Percentiles rank a stretch among this genome's conserved stretches.
Evolutionary conservation across 2,113 vertebrate genomes (phyloP).

Genomic region (Uria lomvia): DNA sequence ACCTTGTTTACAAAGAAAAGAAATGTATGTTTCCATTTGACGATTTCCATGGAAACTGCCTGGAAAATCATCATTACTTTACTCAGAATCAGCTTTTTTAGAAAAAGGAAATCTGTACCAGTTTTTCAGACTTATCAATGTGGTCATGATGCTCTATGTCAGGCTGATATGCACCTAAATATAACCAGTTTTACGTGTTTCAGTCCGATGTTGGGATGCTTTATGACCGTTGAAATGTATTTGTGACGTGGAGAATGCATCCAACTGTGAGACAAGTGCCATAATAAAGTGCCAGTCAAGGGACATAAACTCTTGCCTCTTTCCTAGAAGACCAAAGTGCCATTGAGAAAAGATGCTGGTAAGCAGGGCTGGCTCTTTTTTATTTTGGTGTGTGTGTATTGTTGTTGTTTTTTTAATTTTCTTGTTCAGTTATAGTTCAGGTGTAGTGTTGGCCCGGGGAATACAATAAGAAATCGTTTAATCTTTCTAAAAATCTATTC

Average conservation of each 20-base stretch:
- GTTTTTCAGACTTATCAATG: not conserved
- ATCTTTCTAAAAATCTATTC: conserved; percentile 26
- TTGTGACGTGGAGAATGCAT: not conserved
- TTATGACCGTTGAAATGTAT: not conserved
- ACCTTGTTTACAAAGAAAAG: not conserved
- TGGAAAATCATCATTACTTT: not conserved
- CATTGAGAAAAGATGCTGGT: not conserved
- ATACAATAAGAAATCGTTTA: not conserved
- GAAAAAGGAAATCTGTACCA: not conserved
- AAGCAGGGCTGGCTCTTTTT: not conserved
- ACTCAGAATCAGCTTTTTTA: not conserved
- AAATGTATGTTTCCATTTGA: not conserved
- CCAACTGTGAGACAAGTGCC: not conserved
- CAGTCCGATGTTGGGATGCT: not conserved
- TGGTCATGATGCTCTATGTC: not conserved
- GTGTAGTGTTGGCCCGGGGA: not conserved
- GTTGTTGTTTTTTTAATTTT: not conserved
- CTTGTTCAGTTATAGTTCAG: not conserved
- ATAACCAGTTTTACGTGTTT: not conserved
- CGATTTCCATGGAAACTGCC: not conserved
- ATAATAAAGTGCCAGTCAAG: not conserved
- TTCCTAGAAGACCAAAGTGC: not conserved
- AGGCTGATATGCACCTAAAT: not conserved
- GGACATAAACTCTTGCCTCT: not conserved
- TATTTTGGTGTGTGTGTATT: not conserved